Conservation (phyloP, 2,113 vertebrate species). For the Bos javanicus region DNA sequence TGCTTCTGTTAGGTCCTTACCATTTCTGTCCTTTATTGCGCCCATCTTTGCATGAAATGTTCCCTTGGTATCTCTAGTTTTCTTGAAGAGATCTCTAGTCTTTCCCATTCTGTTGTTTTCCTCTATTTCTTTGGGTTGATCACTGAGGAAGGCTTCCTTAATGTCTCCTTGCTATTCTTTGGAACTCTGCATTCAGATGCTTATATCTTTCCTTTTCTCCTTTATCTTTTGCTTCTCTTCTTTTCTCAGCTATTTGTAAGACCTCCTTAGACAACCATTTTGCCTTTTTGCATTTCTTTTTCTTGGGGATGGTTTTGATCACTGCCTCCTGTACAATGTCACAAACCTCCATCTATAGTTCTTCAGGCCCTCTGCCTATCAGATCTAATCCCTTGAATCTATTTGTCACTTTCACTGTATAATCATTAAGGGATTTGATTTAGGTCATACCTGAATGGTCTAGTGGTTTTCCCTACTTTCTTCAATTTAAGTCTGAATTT, state of each 20-base stretch:
- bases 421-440: neutral
- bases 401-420: neutral
- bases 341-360: neutral
- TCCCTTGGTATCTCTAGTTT: neutral
- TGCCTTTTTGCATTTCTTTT: neutral
- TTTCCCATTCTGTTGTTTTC: neutral
- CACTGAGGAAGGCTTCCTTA: neutral
- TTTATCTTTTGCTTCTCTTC: neutral
- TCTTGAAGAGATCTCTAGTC: neutral
- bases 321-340: neutral
- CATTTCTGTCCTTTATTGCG: neutral
- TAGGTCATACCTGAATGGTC: neutral
- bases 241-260: neutral
- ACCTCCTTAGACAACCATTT: neutral
- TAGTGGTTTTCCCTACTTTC: neutral
- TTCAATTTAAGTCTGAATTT: neutral
- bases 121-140: neutral
- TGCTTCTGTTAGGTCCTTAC: neutral
- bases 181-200: neutral
- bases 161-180: neutral
- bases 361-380: neutral
- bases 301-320: neutral
- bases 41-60: neutral
- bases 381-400: neutral
- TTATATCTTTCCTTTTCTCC: neutral